phyloP scores from a whole-genome alignment of 2,888 invertebrate genomes.

The Mylabris sibirica region DNA sequence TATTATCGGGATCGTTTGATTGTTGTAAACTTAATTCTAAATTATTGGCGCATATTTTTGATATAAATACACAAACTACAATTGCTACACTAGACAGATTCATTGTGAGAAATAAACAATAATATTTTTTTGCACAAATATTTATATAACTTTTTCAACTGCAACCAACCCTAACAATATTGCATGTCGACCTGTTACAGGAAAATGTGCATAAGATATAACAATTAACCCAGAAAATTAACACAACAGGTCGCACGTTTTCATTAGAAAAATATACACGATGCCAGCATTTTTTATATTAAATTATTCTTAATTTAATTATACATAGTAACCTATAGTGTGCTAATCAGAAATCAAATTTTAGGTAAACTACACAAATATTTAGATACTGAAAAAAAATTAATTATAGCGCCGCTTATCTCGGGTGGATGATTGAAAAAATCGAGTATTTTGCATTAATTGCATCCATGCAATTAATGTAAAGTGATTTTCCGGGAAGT shows the following conservation, averaged over 20 bases:
- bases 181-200: conserved; percentile 42
- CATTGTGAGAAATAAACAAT: conserved; percentile 50
- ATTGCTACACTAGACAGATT: conserved; percentile 39
- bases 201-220: background rate
- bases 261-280: no score
- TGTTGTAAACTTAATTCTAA: conserved; percentile 46
- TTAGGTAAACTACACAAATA: no score
- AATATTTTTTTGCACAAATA: conserved; percentile 33
- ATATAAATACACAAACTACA: conserved; percentile 38
- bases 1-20: conserved; percentile 24
- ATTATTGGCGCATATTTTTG: conserved; percentile 39
- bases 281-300: no score
- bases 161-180: conserved; percentile 58
- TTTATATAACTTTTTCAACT: conserved; percentile 54
- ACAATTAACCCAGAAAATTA: conserved; percentile 12
- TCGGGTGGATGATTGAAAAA: no score
- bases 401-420: no score
- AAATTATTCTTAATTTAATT: no score
- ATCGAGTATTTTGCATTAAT: no score
- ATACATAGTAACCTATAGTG: no score
- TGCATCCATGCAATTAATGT: no score
- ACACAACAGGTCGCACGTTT: background rate
- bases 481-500: no score
- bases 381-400: no score
- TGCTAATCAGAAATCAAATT: no score